phyloP scores from a whole-genome alignment of 2,888 invertebrate genomes.

The Eledona agricola region DNA sequence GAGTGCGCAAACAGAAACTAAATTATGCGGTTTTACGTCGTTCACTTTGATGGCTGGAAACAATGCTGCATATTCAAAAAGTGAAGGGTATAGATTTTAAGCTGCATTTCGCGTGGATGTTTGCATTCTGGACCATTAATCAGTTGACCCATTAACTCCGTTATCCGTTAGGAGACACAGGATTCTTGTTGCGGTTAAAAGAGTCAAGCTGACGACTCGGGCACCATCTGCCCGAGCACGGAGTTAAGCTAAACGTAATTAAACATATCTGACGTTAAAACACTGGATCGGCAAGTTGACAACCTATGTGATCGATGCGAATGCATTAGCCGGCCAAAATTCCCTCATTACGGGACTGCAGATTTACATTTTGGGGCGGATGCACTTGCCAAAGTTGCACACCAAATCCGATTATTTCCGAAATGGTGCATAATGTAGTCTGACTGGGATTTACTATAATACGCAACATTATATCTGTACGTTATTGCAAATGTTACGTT shows the following conservation, averaged over 20 bases:
- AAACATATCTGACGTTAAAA: conserved; percentile 51
- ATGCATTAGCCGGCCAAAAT: too few species aligned
- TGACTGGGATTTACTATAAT: too few species aligned
- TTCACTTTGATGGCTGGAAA: conserved; percentile 2
- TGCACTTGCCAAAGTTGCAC: neutral
- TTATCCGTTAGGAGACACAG: conserved; percentile 30
- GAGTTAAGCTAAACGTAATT: conserved; percentile 47
- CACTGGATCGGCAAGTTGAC: conserved; percentile 46
- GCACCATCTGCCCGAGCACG: conserved; percentile 39
- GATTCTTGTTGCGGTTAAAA: conserved; percentile 28
- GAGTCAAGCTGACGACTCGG: conserved; percentile 37
- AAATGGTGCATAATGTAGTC: neutral
- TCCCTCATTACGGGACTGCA: too few species aligned
- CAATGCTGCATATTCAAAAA: conserved; percentile 3
- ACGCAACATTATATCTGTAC: too few species aligned
- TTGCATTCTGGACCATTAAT: conserved; percentile 15
- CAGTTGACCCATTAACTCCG: conserved; percentile 30
- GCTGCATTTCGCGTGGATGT: too few species aligned
- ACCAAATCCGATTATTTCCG: neutral
- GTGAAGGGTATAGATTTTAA: conserved; percentile 9
- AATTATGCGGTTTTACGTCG: conserved; percentile 5
- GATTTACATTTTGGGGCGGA: neutral
- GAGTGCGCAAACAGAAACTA: conserved; percentile 2
- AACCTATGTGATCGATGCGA: conserved; percentile 17
- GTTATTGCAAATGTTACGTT: too few species aligned